A percentile compares a stretch with the other conserved stretches of the same genome.
phyloP scores from a whole-genome alignment of 2,888 invertebrate genomes.

The Heliconius erato region DNA sequence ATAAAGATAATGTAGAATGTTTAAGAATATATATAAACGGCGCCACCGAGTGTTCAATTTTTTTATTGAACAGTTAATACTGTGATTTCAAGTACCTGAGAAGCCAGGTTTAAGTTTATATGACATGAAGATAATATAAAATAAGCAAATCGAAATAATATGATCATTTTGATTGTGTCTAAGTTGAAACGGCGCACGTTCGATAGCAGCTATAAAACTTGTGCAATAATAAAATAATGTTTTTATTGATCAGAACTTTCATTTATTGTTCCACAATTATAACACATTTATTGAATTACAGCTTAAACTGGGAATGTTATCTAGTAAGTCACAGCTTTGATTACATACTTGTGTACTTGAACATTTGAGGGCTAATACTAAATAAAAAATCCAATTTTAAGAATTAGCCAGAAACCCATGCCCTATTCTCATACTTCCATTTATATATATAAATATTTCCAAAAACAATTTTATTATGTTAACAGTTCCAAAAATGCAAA shows the following conservation, averaged over 20 bases:
- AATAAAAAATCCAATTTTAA: neutral
- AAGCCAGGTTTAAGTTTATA: constrained; percentile 44
- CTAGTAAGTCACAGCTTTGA: constrained; percentile 41
- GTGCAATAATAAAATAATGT: constrained; percentile 48
- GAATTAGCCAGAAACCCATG: no score
- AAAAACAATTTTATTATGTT: neutral
- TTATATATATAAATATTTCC: neutral
- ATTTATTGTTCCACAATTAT: constrained; percentile 47
- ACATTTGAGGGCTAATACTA: neutral
- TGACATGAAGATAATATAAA: constrained; percentile 43
- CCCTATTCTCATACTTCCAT: neutral
- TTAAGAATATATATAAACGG: constrained; percentile 51
- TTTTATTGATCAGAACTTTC: constrained; percentile 43
- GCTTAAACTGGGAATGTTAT: constrained; percentile 50
- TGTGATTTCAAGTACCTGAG: constrained; percentile 51
- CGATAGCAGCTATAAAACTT: constrained; percentile 37
- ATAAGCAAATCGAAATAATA: constrained; percentile 24
- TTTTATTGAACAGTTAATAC: constrained; percentile 47
- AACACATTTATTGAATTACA: constrained; percentile 43
- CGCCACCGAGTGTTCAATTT: constrained; percentile 55
- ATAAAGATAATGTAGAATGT: constrained; percentile 51
- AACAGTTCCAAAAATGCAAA: neutral
- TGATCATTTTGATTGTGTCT: constrained; percentile 17
- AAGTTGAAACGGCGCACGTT: constrained; percentile 35
- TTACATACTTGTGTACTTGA: neutral